Evolutionary conservation across 1,140 invertebrate genomes (phyloP).

Genomic region (Rhagoletis zephyria): DNA sequence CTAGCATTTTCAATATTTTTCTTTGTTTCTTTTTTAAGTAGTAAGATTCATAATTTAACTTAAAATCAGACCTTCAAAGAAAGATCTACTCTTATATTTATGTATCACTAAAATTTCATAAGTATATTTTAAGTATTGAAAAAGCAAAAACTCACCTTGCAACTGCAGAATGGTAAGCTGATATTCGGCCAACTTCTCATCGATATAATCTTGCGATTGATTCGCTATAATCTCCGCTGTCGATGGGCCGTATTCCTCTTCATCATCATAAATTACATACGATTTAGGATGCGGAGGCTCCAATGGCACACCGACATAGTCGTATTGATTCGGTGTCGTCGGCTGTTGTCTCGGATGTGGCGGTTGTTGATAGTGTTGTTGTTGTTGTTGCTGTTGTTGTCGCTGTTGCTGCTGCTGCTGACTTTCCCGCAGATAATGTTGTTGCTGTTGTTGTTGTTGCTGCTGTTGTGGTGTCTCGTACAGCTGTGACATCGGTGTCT

Average conservation of each 20-base stretch:
- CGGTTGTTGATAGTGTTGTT: not conserved
- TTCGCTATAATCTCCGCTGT: constrained; percentile 92
- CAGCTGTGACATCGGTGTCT: constrained; percentile 67
- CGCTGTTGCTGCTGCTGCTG: constrained; percentile 34
- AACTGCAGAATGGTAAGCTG: constrained; percentile 91
- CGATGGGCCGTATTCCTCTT: constrained; percentile 82
- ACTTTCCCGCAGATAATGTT: not conserved
- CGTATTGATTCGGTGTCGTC: constrained; percentile 68
- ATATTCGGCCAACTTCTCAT: constrained; percentile 93
- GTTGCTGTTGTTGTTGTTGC: not conserved
- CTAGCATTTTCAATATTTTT: too few relatives aligned
- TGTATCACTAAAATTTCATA: too few relatives aligned
- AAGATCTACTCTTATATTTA: too few relatives aligned
- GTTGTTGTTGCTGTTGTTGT: constrained; percentile 47
- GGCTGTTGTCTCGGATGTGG: constrained; percentile 61
- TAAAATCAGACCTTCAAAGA: too few relatives aligned
- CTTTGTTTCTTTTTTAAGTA: too few relatives aligned
- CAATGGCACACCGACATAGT: constrained; percentile 78
- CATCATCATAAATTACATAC: constrained; percentile 78
- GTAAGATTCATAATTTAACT: too few relatives aligned
- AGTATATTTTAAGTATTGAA: too few relatives aligned
- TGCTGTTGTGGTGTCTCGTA: constrained; percentile 58
- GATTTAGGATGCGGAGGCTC: constrained; percentile 79
- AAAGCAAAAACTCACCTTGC: constrained; percentile 80
- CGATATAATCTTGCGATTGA: constrained; percentile 94